Conservation (phyloP, 2,113 vertebrate species). For the Apteryx owenii region DNA sequence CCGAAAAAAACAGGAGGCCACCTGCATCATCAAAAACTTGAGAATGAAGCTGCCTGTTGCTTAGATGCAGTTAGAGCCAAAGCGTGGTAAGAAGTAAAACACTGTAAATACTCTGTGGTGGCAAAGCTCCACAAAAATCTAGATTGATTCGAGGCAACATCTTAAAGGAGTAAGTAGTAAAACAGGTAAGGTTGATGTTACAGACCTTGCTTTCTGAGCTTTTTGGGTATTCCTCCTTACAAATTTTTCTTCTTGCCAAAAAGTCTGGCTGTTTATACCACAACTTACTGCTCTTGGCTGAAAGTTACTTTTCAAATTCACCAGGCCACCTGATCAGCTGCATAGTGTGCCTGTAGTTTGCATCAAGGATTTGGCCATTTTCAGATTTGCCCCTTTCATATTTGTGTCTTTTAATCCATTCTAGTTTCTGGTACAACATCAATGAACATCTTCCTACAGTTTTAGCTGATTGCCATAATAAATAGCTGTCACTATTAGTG, state of each 20-base stretch:
- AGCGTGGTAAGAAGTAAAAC: background rate
- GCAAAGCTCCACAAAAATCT: background rate
- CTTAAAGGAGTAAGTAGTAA: background rate
- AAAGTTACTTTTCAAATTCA: background rate
- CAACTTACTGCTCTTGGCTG: background rate
- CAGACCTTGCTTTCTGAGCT: background rate
- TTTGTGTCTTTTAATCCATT: background rate
- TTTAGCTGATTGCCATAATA: background rate
- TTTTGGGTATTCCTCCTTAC: background rate
- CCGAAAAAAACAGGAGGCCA: background rate
- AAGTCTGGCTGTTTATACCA: background rate
- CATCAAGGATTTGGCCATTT: background rate
- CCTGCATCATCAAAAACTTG: background rate
- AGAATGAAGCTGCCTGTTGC: background rate
- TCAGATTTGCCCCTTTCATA: background rate
- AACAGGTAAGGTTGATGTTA: background rate
- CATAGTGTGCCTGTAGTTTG: background rate
- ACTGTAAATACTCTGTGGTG: background rate
- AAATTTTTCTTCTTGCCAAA: background rate
- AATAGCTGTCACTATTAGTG: background rate
- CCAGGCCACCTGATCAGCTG: fast-evolving
- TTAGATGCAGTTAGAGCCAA: background rate
- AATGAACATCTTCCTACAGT: background rate
- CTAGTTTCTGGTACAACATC: background rate
- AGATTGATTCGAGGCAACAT: background rate